These are phyloP conservation scores for Callinectes sapidus DNA, from an alignment of 2,888 invertebrate species.

Conservation along the genomic window DNA sequence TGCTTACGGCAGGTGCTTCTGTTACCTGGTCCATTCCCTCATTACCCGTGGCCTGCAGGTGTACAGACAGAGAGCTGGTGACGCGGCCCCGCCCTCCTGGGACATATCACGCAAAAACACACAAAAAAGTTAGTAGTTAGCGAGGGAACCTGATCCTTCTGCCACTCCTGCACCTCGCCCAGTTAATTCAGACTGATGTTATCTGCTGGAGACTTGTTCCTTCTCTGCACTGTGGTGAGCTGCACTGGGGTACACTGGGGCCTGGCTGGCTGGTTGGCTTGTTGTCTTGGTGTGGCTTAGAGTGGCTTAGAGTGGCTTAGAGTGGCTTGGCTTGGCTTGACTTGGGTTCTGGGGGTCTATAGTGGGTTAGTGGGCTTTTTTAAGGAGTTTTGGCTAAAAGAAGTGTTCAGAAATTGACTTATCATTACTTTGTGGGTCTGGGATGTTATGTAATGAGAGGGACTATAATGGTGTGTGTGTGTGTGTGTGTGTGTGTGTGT, in stretches of 20 bases:
- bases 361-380: not conserved
- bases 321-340: not conserved
- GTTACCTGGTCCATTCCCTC: not conserved
- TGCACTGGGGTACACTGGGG: not conserved
- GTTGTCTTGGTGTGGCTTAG: conserved; percentile 1
- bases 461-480: not conserved
- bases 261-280: not conserved
- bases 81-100: conserved; percentile 7
- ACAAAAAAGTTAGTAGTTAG: conserved; percentile 40
- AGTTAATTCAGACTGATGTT: conserved; percentile 43
- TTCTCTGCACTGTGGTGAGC: not conserved
- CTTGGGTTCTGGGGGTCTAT: not conserved
- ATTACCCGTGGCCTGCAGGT: conserved; percentile 38
- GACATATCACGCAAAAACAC: conserved; percentile 48
- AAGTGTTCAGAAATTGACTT: not conserved
- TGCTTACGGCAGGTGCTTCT: not conserved
- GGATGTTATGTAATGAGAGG: not conserved
- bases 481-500: too few species aligned
- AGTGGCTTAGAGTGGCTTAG: not conserved
- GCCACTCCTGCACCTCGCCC: conserved; percentile 30
- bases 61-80: conserved; percentile 20
- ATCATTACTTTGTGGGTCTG: not conserved
- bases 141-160: conserved; percentile 46
- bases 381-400: not conserved
- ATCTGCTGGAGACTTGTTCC: not conserved